These are phyloP conservation scores for Squalus acanthias DNA, from an alignment of 2,797 vertebrate genomes.

Conservation along the genomic window DNA sequence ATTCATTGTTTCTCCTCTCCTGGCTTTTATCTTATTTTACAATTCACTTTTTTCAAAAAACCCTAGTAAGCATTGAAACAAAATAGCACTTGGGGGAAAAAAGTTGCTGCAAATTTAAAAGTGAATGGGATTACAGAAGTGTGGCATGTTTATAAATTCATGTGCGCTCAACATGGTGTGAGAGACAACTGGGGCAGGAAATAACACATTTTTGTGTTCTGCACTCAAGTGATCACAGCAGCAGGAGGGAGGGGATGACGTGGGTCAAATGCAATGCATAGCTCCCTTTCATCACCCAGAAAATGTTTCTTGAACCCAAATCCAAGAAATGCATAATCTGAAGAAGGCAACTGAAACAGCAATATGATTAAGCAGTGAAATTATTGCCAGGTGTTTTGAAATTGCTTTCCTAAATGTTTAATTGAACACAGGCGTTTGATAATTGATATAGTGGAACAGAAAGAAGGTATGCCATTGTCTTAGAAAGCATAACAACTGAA, in stretches of 20 bases:
- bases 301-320: background rate
- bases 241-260: background rate
- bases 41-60: background rate
- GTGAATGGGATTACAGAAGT: background rate
- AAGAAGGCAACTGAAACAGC: background rate
- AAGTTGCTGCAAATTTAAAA: background rate
- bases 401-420: background rate
- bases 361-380: background rate
- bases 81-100: background rate
- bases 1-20: background rate
- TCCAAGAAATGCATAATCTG: background rate
- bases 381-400: background rate
- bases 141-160: background rate
- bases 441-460: background rate
- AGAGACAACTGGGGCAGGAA: conserved; percentile 7
- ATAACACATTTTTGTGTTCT: background rate
- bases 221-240: background rate
- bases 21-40: background rate
- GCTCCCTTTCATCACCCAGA: background rate
- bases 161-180: background rate
- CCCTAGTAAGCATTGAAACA: background rate
- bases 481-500: background rate
- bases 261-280: background rate
- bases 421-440: background rate
- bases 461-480: background rate